A percentile compares a stretch with the other conserved stretches of the same genome.
These are phyloP conservation scores for Limosa lapponica DNA, from an alignment of 2,797 vertebrate genomes.

Conservation along the genomic window DNA sequence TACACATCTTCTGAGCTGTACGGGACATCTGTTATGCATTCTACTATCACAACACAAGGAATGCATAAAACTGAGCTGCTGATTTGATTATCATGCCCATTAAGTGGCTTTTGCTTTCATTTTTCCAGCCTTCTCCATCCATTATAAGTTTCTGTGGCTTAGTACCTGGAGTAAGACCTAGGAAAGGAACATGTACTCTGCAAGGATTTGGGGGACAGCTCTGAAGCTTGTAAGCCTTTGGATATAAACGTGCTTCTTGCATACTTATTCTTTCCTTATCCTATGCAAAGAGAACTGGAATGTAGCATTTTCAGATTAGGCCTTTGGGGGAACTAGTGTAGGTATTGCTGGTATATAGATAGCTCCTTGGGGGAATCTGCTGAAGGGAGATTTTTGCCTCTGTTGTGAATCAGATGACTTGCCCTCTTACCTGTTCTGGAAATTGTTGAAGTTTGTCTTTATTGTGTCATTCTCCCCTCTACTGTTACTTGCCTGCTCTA, in stretches of 20 bases:
- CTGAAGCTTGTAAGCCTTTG: neutral
- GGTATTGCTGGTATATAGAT: neutral
- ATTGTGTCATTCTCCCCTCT: neutral
- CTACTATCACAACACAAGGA: neutral
- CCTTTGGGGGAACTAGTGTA: neutral
- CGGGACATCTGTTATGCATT: fast-evolving
- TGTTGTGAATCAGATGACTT: neutral
- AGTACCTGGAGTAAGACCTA: neutral
- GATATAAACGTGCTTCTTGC: neutral
- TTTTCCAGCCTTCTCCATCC: neutral
- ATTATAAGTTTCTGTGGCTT: neutral
- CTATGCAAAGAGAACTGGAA: neutral
- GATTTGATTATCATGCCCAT: neutral
- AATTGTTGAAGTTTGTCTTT: neutral
- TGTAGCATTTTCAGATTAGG: neutral
- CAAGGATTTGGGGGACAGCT: neutral
- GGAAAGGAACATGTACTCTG: neutral
- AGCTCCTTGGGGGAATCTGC: neutral
- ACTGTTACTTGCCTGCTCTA: neutral
- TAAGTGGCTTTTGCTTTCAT: neutral
- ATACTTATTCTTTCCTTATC: neutral
- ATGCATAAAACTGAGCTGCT: neutral
- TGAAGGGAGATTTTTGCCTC: neutral
- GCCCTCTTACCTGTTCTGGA: neutral
- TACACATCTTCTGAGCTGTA: neutral